Evolutionary conservation across 2,888 invertebrate genomes (phyloP).

Genomic region (Heliconius cydno): DNA sequence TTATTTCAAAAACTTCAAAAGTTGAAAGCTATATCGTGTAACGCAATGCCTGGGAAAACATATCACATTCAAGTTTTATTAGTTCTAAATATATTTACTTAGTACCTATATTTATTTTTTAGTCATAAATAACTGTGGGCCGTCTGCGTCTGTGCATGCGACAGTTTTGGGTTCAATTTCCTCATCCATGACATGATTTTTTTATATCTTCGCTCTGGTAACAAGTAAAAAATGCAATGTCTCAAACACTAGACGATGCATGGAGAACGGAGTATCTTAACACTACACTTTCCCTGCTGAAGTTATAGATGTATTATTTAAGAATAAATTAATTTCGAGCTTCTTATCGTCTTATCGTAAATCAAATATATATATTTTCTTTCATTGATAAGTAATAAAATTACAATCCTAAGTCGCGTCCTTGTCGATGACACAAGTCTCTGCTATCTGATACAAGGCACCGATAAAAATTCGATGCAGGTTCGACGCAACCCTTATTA

Average conservation of each 20-base stretch:
- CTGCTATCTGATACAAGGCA: conserved; percentile 19
- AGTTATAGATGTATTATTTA: no score
- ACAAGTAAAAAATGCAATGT: no score
- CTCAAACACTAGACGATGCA: no score
- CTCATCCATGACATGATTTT: no score
- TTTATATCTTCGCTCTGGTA: no score
- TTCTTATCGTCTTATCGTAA: neutral
- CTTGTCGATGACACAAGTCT: conserved; percentile 22
- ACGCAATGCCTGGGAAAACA: neutral
- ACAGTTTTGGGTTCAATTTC: no score
- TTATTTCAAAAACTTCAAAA: neutral
- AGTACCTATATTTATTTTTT: neutral
- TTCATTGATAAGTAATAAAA: neutral
- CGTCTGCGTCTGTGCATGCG: no score
- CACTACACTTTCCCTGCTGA: no score
- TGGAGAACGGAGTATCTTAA: no score
- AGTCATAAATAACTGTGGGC: neutral
- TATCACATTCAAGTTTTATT: neutral
- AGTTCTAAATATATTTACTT: neutral
- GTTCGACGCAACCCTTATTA: neutral
- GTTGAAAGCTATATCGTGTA: conserved; percentile 12
- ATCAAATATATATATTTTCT: neutral
- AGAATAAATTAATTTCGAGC: no score
- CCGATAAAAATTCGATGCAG: conserved; percentile 13
- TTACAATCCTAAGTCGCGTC: neutral